A percentile compares a stretch with the other conserved stretches of the same genome.
phyloP scores from a whole-genome alignment of 2,797 vertebrate species.

The Melanotaenia parkinsoni region DNA sequence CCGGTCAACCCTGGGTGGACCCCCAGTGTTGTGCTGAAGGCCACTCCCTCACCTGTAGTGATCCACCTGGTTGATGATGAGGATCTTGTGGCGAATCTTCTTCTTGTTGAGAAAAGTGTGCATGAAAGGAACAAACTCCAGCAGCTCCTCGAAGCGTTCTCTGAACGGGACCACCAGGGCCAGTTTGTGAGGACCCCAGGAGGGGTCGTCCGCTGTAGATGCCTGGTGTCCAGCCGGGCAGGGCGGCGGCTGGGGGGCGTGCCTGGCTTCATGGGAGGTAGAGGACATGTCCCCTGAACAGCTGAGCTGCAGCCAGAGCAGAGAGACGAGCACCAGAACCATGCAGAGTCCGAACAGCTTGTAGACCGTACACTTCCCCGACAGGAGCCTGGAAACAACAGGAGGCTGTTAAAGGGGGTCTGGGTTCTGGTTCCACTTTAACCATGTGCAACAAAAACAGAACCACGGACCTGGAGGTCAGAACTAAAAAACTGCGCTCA shows the following conservation, averaged over 20 bases:
- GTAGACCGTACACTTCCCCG: constrained; percentile 86
- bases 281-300: constrained; percentile 87
- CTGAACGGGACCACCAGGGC: constrained; percentile 93
- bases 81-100: constrained; percentile 91
- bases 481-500: background rate
- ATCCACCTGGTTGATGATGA: constrained; percentile 96
- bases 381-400: constrained; percentile 77
- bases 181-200: constrained; percentile 93
- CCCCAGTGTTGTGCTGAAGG: background rate
- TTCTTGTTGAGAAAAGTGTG: constrained; percentile 92
- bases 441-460: background rate
- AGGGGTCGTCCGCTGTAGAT: constrained; percentile 75
- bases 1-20: too few relatives aligned
- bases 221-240: constrained; percentile 76
- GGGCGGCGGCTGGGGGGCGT: constrained; percentile 41
- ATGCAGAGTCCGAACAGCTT: constrained; percentile 91
- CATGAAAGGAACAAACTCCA: constrained; percentile 95
- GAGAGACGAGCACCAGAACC: constrained; percentile 87
- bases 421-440: background rate
- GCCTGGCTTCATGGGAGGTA: constrained; percentile 28
- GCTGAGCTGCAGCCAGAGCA: constrained; percentile 95
- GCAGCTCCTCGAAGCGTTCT: constrained; percentile 96
- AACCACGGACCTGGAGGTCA: background rate
- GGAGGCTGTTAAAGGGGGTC: background rate
- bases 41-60: constrained; percentile 87